Percentiles rank a stretch among this genome's conserved stretches.
phyloP scores from a whole-genome alignment of 2,113 vertebrate species.

The Hippocampus guttulatus region DNA sequence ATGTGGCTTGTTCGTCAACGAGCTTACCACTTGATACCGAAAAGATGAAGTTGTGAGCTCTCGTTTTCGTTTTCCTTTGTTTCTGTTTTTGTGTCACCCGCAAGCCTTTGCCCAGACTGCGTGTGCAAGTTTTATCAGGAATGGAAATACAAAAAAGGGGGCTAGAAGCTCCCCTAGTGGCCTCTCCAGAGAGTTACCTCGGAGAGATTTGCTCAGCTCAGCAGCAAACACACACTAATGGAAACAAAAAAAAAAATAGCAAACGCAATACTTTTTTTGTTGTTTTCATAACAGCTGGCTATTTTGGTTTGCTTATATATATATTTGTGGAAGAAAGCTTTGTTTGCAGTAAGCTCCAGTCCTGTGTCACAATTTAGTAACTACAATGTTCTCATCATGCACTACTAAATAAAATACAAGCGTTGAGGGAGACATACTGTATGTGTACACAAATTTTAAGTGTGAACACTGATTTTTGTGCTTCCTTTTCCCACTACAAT shows the following conservation, averaged over 20 bases:
- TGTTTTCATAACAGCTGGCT: conserved; percentile 58
- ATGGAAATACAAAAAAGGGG: conserved; percentile 51
- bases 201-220: conserved; percentile 48
- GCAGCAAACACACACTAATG: conserved; percentile 60
- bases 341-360: conserved; percentile 59
- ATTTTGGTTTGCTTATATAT: conserved; percentile 57
- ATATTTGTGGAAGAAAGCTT: conserved; percentile 28
- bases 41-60: conserved; percentile 18
- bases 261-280: conserved; percentile 47
- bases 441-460: conserved; percentile 46
- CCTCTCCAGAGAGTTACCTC: conserved; percentile 60
- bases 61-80: conserved; percentile 25
- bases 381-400: conserved; percentile 67
- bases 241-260: conserved; percentile 59
- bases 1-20: conserved; percentile 38
- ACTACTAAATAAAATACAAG: conserved; percentile 67
- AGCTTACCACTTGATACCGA: conserved; percentile 14
- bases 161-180: conserved; percentile 73
- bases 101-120: conserved; percentile 17
- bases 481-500: conserved; percentile 18
- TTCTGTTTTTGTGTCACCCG: conserved; percentile 25
- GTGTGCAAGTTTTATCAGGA: conserved; percentile 37
- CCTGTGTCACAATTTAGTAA: conserved; percentile 66
- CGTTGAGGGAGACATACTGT: conserved; percentile 56
- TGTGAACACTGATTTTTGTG: conserved; percentile 29